phyloP scores from a whole-genome alignment of 1,140 invertebrate genomes.

The Philotrypesis tridentata region DNA sequence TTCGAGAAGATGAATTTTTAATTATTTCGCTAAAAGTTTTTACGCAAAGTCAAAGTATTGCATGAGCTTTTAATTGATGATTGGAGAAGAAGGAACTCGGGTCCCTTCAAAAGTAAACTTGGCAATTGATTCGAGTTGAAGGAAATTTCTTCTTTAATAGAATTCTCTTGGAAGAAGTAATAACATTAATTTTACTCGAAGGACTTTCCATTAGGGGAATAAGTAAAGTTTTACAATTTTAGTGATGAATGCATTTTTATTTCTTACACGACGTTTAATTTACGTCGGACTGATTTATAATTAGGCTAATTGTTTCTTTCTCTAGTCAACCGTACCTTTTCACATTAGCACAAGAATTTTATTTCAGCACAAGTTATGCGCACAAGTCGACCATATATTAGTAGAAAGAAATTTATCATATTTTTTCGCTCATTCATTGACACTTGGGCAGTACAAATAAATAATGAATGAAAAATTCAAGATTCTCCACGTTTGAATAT shows the following conservation, averaged over 20 bases:
- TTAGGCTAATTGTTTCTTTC: neutral
- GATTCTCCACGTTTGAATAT: constrained; percentile 32
- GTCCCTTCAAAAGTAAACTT: constrained; percentile 27
- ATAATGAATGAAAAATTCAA: constrained; percentile 29
- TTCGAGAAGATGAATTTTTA: neutral
- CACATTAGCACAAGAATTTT: neutral
- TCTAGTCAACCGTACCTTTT: neutral
- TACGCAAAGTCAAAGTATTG: neutral
- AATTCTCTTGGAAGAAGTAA: constrained; percentile 23
- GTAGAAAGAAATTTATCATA: constrained; percentile 17
- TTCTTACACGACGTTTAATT: constrained; percentile 1
- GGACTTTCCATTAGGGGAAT: constrained; percentile 33
- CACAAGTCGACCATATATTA: neutral
- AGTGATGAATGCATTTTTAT: constrained; percentile 31
- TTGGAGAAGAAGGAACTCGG: neutral
- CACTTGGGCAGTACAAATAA: neutral
- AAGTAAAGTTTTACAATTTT: constrained; percentile 31
- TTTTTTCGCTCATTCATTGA: neutral
- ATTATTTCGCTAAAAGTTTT: neutral
- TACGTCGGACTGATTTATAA: neutral
- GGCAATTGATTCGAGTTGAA: constrained; percentile 32
- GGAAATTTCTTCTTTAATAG: constrained; percentile 37
- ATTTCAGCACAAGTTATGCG: no score
- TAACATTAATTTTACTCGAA: constrained; percentile 37
- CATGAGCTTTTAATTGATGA: constrained; percentile 32